Evolutionary conservation across 2,797 vertebrate species (phyloP), one percentile per base, ranked within the genome.

Genomic region (Lepilemur ruficaudatus): DNA sequence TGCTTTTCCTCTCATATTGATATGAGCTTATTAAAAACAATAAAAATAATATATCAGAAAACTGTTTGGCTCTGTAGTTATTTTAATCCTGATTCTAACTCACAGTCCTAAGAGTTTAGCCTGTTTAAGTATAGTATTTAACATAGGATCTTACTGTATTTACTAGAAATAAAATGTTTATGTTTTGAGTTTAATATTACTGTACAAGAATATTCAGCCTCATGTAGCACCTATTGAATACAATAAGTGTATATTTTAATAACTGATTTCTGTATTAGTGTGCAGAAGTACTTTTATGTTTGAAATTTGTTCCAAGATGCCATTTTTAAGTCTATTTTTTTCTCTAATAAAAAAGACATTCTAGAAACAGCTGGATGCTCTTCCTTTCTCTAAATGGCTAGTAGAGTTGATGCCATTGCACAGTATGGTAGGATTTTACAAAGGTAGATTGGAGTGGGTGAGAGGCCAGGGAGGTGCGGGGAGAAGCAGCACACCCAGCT

Each of bases 121-220:
- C 84, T 85, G 38, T 87, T 92, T 89, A 87, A 93, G 88, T 94
- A 85, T 83, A 92, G 52, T 63, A 55, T 82, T 93, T 84, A 86
- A 84, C 43, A 89, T 92, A 76, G 9, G 28, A 23, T 28, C 30
- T 98, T 98, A 98, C 76, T 98, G 97, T 91, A 97, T 98, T 96
- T 91, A 98, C 90, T 97, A 38, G 83, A 94, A 98, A 97, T 97
- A 98, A 97, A 98, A 98, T 98, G 96, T 97, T 98, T 98, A 98
- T 93, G 97, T 73, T 93, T 97, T 97, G 80, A 97, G 93, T 91
- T 97, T 98, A 97, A 97, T 94, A 86, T 97, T 95, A 94, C 79
- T 80, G 93, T 59, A 83, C 81, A 97, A 96, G 84, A 89, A 67
- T 67, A 76, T 46, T 89, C 12, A 65, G 15, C 43, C 94, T 84